Conservation (phyloP, 2,888 invertebrate genomes). For the Gibbula magus region DNA sequence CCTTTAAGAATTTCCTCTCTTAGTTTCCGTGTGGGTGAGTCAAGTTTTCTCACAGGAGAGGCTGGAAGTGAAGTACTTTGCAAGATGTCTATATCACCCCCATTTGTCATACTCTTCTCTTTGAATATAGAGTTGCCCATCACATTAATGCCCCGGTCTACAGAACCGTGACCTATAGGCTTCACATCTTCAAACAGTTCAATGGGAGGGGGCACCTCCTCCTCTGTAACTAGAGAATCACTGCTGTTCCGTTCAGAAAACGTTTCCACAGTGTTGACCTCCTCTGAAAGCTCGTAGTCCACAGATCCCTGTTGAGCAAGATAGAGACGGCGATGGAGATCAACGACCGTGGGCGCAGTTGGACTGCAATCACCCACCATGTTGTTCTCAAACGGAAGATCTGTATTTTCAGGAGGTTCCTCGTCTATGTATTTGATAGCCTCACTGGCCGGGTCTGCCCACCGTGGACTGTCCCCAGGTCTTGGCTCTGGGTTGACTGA, state of each 20-base stretch:
- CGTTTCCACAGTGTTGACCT: slow-evolving; percentile 7
- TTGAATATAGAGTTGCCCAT: slow-evolving; percentile 12
- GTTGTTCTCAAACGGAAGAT: slow-evolving; percentile 49
- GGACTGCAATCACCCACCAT: slow-evolving; percentile 60
- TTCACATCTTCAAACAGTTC: not conserved
- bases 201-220: not conserved
- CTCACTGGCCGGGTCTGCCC: slow-evolving; percentile 72
- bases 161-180: slow-evolving; percentile 34
- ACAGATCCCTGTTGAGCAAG: slow-evolving; percentile 40
- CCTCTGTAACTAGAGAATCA: slow-evolving; percentile 10
- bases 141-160: slow-evolving; percentile 37
- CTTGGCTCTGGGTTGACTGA: slow-evolving; percentile 17
- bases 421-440: slow-evolving; percentile 82
- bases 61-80: slow-evolving; percentile 71
- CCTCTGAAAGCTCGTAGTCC: slow-evolving; percentile 40
- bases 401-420: slow-evolving; percentile 53
- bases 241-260: slow-evolving; percentile 23
- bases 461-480: slow-evolving; percentile 53
- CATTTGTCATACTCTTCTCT: slow-evolving; percentile 19
- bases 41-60: slow-evolving; percentile 66
- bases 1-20: slow-evolving; percentile 61
- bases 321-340: slow-evolving; percentile 43
- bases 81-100: slow-evolving; percentile 47
- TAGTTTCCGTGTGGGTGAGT: slow-evolving; percentile 54
- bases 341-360: slow-evolving; percentile 36